Evolutionary conservation across 2,797 vertebrate species (phyloP), one percentile per base, ranked within the genome.

Genomic region (Pristis pectinata): DNA sequence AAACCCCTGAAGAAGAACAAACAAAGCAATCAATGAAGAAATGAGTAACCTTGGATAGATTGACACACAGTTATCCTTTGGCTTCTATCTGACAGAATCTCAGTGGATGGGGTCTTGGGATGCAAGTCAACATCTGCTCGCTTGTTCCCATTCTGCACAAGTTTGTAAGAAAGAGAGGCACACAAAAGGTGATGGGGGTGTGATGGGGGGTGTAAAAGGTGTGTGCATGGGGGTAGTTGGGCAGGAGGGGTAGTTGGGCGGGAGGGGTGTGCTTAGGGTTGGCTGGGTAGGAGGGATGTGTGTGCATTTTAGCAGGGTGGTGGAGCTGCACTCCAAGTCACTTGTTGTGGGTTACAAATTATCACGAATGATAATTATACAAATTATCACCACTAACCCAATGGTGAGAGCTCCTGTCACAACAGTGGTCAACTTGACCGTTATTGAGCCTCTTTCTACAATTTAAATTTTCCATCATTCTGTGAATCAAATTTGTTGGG

Each of bases 1-100:
- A 96, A 99, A 99, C 1, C 99, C 99, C 99, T 99, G 96, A 74
- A 56, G 93, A 95, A 96, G 37, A n/a, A 94, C 95, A 13, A 11
- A 94, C 95, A 95, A 95, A 92, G 5, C 10, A 82, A 44, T n/a
- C 15, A 53, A 27, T 85, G 24, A 27, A 95, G 2, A 37, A 80
- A 53, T 77, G 41, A 17, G 53, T 34, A 34, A 5, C 27, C 7
- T 17, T 4, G 24, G 0, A 30, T 13, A 0, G 44, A 49, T 74
- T 94, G 24, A 76, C 41, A 53, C 19, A 30, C 64, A 53, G 6
- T 70, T 91, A 72, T 10, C 22, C 34, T 37, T 17, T n/a, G 34
- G 34, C 7, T 37, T 89, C 85, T 70, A 70, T 30, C 10, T 19
- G 59, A 64, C 59, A 34, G 83, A 85, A 4, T 85, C 24, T 24